Evolutionary conservation across 1,140 invertebrate species (phyloP).

Genomic region (Laupala kohalensis): DNA sequence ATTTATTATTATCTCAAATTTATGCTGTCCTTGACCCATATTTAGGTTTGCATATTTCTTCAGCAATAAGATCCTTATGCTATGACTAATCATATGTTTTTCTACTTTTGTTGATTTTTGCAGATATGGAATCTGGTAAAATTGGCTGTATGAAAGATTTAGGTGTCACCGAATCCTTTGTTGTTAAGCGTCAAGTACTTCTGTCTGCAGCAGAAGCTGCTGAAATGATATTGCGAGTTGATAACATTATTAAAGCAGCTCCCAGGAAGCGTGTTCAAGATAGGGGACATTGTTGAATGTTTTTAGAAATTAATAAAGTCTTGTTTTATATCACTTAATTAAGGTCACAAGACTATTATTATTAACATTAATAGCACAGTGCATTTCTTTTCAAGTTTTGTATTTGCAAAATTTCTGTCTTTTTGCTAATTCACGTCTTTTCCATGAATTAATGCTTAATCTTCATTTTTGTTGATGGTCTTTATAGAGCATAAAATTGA

Average conservation of each 20-base stretch:
- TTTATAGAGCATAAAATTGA: too few relatives aligned
- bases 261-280: conserved; percentile 83
- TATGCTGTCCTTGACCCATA: too few relatives aligned
- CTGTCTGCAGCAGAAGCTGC: conserved; percentile 92
- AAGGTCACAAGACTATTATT: neutral
- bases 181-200: conserved; percentile 91
- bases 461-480: too few relatives aligned
- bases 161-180: conserved; percentile 93
- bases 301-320: neutral
- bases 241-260: conserved; percentile 91
- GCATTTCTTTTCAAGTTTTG: too few relatives aligned
- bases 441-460: too few relatives aligned
- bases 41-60: too few relatives aligned
- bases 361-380: too few relatives aligned
- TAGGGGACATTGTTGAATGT: conserved; percentile 61
- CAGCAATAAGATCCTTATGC: too few relatives aligned
- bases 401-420: too few relatives aligned
- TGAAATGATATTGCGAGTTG: conserved; percentile 97
- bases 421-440: too few relatives aligned
- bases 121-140: conserved; percentile 77
- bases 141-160: conserved; percentile 76
- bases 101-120: neutral
- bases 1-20: too few relatives aligned
- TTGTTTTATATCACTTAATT: neutral
- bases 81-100: too few relatives aligned